A percentile compares a stretch with the other conserved stretches of the same genome.
Conservation (phyloP, 2,888 invertebrate species). For the Osmoderma eremita region DNA sequence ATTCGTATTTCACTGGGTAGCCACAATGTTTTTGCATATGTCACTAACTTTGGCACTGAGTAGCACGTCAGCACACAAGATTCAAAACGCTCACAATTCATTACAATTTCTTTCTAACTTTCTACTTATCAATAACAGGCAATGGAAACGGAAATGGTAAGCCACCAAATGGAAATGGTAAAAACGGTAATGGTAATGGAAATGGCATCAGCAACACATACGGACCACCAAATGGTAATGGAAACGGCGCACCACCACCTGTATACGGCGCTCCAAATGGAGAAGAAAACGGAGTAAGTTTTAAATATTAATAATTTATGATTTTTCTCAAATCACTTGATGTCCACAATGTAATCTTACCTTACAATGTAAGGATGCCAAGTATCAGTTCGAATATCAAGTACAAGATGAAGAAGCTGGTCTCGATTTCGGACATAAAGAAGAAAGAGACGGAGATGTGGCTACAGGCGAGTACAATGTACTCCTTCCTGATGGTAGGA, state of each 20-base stretch:
- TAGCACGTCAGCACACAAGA: no score
- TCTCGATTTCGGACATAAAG: slow-evolving; percentile 84
- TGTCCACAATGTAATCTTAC: slow-evolving; percentile 40
- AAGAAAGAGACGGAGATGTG: slow-evolving; percentile 83
- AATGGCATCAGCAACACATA: slow-evolving; percentile 48
- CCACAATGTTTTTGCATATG: no score
- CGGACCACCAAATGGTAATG: slow-evolving; percentile 51
- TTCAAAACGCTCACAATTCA: no score
- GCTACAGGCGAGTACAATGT: slow-evolving; percentile 88
- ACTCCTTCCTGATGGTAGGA: slow-evolving; percentile 85
- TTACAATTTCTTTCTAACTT: no score
- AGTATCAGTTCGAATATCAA: slow-evolving; percentile 88
- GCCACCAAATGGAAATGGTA: slow-evolving; percentile 38
- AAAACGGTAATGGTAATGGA: slow-evolving; percentile 43
- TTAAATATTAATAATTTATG: not conserved
- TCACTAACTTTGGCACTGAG: no score
- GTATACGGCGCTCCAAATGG: slow-evolving; percentile 39
- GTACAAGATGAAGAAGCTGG: slow-evolving; percentile 83
- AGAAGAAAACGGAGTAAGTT: slow-evolving; percentile 53
- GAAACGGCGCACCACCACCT: slow-evolving; percentile 20
- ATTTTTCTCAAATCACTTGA: not conserved
- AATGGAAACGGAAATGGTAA: slow-evolving; percentile 48
- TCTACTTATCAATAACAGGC: not conserved
- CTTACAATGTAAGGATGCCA: no score
- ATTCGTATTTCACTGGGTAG: no score